Evolutionary conservation across 2,113 vertebrate genomes (phyloP), one percentile per base, ranked within the genome.

Genomic region (Scomber scombrus): DNA sequence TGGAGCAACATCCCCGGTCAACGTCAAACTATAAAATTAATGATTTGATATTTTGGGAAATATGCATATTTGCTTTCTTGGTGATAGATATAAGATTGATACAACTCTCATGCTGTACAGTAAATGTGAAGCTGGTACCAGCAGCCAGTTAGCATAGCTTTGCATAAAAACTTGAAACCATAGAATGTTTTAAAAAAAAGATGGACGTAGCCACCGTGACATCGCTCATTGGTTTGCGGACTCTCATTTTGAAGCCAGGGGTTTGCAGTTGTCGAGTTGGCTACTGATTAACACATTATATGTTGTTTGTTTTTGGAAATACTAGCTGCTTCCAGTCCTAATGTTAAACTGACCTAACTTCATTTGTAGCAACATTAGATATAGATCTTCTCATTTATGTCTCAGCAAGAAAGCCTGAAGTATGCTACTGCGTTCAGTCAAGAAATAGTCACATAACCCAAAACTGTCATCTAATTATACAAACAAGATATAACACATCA

Each of bases 81-180:
- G 7, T 18, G 15, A 15, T 29, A 52, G 18, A 19, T 15, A 52
- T 18, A 52, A 12, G 3, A 43, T 40, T 0, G 45, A 52, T 29
- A 62, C 5, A n/a, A 26, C 29, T 40, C 15, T 45, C 31, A 62
- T 31, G 14, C 2, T 46, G 47, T 52, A n/a, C 16, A 5, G 43
- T 64, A 55, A 55, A 46, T 31, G 29, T 47, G 8, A 55, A 26
- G 57, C 21, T 23, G 43, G 1, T 21, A 40, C 16, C 21, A 19
- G 23, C 49, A 55, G 40, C 13, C 12, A 4, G 18, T 29, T 46
- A 66, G 78, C 51, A 65, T 46, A 62, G 58, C 29, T 69, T 57
- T 23, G 8, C 64, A 21, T 58, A n/a, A 14, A 45, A 15, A 18
- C 14, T 40, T 7, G 7, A 34, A 34, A 40, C 34, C 34, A 40